Evolutionary conservation across 2,797 vertebrate species (phyloP).

Genomic region (Hirundo rustica): DNA sequence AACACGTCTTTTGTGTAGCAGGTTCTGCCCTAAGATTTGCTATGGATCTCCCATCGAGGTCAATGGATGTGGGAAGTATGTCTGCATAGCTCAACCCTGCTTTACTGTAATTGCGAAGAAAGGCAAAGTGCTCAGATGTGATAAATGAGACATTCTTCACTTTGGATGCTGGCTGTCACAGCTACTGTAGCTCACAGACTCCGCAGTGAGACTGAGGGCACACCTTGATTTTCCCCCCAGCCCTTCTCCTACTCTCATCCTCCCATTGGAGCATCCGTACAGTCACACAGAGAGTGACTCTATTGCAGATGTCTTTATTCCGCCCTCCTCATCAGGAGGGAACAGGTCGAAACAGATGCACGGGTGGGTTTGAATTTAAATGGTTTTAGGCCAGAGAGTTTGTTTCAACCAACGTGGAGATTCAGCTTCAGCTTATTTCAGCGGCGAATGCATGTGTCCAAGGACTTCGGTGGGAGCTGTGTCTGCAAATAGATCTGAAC

Average conservation of each 20-base stretch:
- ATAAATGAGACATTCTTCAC: background rate
- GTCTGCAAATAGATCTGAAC: background rate
- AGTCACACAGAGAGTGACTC: background rate
- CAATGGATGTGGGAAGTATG: constrained; percentile 11
- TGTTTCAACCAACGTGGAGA: background rate
- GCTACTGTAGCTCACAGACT: background rate
- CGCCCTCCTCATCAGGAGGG: background rate
- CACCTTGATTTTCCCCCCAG: background rate
- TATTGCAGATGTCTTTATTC: background rate
- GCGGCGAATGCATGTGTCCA: accelerated
- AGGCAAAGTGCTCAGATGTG: background rate
- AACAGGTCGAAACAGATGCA: background rate
- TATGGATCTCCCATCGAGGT: constrained; percentile 36
- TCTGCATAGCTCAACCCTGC: background rate
- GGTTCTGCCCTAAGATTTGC: constrained; percentile 37
- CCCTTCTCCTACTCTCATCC: background rate
- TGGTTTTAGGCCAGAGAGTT: background rate
- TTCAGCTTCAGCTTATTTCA: background rate
- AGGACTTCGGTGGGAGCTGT: background rate
- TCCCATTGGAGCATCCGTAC: background rate
- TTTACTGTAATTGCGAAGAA: constrained; percentile 23
- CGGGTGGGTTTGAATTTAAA: background rate
- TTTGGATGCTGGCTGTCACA: background rate
- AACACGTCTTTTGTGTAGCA: constrained; percentile 53
- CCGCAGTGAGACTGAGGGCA: background rate